Base-by-base conservation (phyloP, 1,140 invertebrate species). In the Paralvinella palmiformis region DNA sequence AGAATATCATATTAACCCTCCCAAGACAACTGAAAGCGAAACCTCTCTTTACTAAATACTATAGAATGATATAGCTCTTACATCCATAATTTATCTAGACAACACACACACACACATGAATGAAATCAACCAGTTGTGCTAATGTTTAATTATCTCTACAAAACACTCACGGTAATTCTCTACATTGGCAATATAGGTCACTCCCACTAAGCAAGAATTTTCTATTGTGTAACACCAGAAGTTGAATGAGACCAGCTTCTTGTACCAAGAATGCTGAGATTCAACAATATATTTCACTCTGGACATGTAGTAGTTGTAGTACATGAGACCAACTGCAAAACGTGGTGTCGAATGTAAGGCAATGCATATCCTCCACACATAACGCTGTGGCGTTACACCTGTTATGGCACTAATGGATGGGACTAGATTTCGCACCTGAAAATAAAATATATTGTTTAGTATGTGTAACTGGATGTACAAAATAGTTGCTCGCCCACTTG, bases 351-450 rank as follows among this genome's bases (percentile, higher is more conserved):
- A 86, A 75, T 94, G 91, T 70, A 92, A 85, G 57, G 91, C 91
- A 71, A 93, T 88, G 73, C 88, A 89, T 70, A 91, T 87, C 71
- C 91, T 85, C 91, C 91, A 94, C 70, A 94, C 83, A 81, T 94
- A 93, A 71, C 89, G 84, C 79, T 93, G 90, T 41, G 91, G 91
- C 71, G 89, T 91, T 70, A 93, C 87, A 32, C 91, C 91, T 64
- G 91, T 94, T 77, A 94, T 91, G 65, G 91, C 90, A 85, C 90
- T 92, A 83, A 94, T 92, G 71, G 90, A 92, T 72, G 91, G 91
- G 74, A 93, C 87, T 80, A 92, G 86, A 82, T 94, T 93, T 77
- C 91, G 92, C 65, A 93, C 91, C 91, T 94, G 31, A 20, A 58
- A 52, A 33, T 35, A 17, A 63, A 48, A 2, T 45, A 3, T 24